Percentiles rank a stretch among this genome's conserved stretches.
Conservation (phyloP, 2,113 vertebrate genomes). For the Nothoprocta pentlandii region DNA sequence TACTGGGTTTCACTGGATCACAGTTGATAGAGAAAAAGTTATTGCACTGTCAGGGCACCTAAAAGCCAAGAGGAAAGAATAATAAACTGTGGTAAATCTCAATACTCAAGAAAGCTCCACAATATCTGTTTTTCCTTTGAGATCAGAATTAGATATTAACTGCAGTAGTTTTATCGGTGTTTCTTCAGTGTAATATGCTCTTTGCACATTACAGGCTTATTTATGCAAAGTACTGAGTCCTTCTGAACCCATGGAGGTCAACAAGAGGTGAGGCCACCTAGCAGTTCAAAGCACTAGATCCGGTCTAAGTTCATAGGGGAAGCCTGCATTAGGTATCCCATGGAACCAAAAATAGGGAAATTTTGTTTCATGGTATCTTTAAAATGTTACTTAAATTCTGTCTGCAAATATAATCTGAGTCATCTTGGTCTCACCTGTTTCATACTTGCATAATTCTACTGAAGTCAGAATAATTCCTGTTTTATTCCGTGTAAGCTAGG, state of each 20-base stretch:
- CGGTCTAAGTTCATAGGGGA: background rate
- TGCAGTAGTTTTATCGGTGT: background rate
- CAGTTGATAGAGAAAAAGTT: background rate
- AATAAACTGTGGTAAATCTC: background rate
- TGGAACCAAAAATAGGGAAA: background rate
- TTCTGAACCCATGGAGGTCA: fast-evolving
- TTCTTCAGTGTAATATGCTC: background rate
- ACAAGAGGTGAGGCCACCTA: background rate
- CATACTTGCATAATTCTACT: fast-evolving
- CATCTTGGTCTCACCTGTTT: background rate
- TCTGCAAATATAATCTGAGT: background rate
- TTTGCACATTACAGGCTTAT: background rate
- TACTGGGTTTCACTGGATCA: background rate
- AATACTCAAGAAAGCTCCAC: background rate
- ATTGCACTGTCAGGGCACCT: background rate
- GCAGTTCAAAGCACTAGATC: background rate
- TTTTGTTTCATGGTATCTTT: background rate
- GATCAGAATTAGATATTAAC: background rate
- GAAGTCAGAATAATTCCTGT: background rate
- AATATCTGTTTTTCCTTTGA: background rate
- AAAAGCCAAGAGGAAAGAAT: background rate
- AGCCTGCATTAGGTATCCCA: background rate
- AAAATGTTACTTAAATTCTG: background rate
- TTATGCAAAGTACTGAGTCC: background rate
- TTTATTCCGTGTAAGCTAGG: background rate